Conservation (phyloP, 2,113 vertebrate genomes). For the Pipa parva region DNA sequence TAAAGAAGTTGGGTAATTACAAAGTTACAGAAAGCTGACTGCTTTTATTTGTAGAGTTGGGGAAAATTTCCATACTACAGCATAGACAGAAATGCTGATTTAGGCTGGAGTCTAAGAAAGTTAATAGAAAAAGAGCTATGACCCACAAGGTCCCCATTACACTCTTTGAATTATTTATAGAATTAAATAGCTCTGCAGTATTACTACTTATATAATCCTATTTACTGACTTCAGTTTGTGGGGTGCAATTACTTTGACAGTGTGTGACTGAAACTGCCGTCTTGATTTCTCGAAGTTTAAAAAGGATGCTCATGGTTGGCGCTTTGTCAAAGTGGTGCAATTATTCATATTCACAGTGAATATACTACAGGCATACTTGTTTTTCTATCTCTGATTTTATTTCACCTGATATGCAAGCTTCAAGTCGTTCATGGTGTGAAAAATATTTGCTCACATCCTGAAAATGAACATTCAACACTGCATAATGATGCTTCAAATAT, state of each 20-base stretch:
- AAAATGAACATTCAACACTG: conserved; percentile 4
- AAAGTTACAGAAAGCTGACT: conserved; percentile 46
- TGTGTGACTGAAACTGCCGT: conserved; percentile 33
- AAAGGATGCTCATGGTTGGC: conserved; percentile 18
- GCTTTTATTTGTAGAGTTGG: conserved; percentile 50
- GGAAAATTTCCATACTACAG: conserved; percentile 27
- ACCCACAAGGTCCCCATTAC: conserved; percentile 37
- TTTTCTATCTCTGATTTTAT: conserved; percentile 10
- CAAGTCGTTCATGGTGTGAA: not conserved
- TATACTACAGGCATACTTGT: not conserved
- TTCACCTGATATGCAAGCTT: not conserved
- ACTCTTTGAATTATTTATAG: conserved; percentile 42
- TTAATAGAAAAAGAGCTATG: conserved; percentile 37
- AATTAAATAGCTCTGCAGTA: conserved; percentile 36
- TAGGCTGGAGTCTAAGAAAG: conserved; percentile 33
- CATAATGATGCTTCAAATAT: conserved; percentile 7
- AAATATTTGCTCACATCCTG: conserved; percentile 3
- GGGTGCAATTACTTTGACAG: conserved; percentile 42
- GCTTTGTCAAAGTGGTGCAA: conserved; percentile 9
- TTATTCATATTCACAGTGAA: conserved; percentile 21
- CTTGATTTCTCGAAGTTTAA: conserved; percentile 25
- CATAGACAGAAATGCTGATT: conserved; percentile 36
- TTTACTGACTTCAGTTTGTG: conserved; percentile 39
- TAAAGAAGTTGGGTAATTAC: conserved; percentile 51
- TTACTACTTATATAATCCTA: conserved; percentile 32